Percentiles rank a stretch among this genome's conserved stretches.
These are phyloP conservation scores for Epiblema foenella DNA, from an alignment of 2,888 invertebrate species.

Conservation along the genomic window DNA sequence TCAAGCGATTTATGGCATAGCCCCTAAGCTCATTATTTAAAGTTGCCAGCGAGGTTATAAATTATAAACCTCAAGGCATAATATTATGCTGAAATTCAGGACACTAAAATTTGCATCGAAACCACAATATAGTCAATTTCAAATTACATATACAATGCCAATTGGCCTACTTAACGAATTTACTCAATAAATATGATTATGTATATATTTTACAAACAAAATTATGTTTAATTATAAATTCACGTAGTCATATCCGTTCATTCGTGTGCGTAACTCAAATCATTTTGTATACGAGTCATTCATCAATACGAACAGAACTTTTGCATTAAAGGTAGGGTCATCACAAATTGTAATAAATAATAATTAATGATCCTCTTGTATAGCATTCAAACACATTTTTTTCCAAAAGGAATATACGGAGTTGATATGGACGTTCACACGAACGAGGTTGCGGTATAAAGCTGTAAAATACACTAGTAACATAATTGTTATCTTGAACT, in stretches of 20 bases:
- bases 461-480: too few species aligned
- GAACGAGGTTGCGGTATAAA: too few species aligned
- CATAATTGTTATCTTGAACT: too few species aligned
- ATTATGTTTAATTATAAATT: not conserved
- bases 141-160: conserved; percentile 11
- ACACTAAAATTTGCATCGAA: not conserved
- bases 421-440: too few species aligned
- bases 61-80: not conserved
- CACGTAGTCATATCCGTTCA: not conserved
- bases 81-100: not conserved
- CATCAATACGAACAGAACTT: not conserved
- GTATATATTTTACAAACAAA: conserved; percentile 11
- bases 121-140: not conserved
- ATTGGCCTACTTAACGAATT: conserved; percentile 17
- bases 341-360: not conserved
- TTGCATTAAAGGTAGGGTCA: not conserved
- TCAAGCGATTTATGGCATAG: too few species aligned
- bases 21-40: too few species aligned
- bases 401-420: too few species aligned
- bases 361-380: too few species aligned
- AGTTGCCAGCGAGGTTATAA: not conserved
- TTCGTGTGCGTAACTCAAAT: not conserved
- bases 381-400: too few species aligned
- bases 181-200: conserved; percentile 25
- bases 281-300: not conserved